A percentile compares a stretch with the other conserved stretches of the same genome.
phyloP scores from a whole-genome alignment of 2,113 vertebrate genomes.

The Otolemur garnettii region DNA sequence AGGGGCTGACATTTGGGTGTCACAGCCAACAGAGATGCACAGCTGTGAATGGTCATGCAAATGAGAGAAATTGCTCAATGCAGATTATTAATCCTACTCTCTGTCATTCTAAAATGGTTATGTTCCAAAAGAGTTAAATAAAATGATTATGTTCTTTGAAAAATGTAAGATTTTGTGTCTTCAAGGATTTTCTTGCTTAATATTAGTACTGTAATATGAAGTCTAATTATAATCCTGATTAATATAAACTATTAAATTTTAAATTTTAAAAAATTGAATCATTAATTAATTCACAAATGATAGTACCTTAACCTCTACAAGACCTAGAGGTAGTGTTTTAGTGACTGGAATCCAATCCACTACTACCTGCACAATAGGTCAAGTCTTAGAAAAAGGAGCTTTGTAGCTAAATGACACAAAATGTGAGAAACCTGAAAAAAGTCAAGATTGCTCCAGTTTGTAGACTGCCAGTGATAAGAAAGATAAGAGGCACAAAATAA shows the following conservation, averaged over 20 bases:
- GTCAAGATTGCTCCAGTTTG: neutral
- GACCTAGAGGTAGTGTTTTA: neutral
- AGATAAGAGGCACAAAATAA: neutral
- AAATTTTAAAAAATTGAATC: neutral
- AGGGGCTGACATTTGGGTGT: too few relatives aligned
- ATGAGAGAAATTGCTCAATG: too few relatives aligned
- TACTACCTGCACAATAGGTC: neutral
- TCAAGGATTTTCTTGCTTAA: neutral
- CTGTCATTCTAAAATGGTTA: neutral
- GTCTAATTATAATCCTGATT: neutral
- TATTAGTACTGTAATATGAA: neutral
- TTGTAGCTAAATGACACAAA: neutral
- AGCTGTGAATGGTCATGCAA: neutral
- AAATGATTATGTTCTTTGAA: neutral
- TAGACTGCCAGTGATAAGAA: neutral
- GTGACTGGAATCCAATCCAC: neutral
- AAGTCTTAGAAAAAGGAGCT: neutral
- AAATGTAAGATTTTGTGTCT: neutral
- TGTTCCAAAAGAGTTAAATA: neutral
- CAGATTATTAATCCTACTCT: neutral
- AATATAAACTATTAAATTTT: neutral
- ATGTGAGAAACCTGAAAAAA: neutral
- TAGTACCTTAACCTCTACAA: neutral
- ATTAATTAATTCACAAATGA: neutral
- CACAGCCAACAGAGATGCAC: too few relatives aligned